Evolutionary conservation across 1,140 invertebrate species (phyloP).

Genomic region (Coptotermes formosanus): DNA sequence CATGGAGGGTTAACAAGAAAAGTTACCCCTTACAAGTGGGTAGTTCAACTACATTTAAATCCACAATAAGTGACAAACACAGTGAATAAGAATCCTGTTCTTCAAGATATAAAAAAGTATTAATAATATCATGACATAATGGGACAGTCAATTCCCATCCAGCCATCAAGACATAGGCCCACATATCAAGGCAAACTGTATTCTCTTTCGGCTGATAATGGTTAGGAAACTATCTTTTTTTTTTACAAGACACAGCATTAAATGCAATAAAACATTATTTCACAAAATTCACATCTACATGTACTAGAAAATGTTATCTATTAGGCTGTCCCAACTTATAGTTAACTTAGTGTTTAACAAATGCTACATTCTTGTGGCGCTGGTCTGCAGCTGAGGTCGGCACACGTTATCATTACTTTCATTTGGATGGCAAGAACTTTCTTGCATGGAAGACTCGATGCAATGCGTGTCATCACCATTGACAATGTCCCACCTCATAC

Average conservation of each 20-base stretch:
- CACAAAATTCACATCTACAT: not conserved
- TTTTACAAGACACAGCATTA: not conserved
- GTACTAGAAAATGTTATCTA: not conserved
- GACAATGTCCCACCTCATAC: not conserved
- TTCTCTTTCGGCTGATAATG: too few relatives aligned
- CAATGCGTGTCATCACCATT: not conserved
- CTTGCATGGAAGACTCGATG: not conserved
- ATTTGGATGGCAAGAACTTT: not conserved
- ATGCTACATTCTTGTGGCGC: conserved; percentile 3
- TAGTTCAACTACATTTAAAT: too few relatives aligned
- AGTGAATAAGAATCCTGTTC: too few relatives aligned
- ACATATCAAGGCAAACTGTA: too few relatives aligned
- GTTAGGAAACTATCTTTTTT: too few relatives aligned
- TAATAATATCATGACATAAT: too few relatives aligned
- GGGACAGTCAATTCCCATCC: too few relatives aligned
- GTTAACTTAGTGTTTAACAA: not conserved
- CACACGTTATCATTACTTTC: not conserved
- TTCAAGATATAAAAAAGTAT: too few relatives aligned
- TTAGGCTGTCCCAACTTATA: not conserved
- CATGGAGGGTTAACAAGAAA: too few relatives aligned
- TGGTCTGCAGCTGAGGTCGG: not conserved
- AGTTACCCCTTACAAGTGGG: too few relatives aligned
- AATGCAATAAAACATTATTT: not conserved
- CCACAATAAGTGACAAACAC: too few relatives aligned
- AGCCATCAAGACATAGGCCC: too few relatives aligned